Evolutionary conservation across 2,113 vertebrate genomes (phyloP), one percentile per base, ranked within the genome.

Genomic region (Phoxinus phoxinus): DNA sequence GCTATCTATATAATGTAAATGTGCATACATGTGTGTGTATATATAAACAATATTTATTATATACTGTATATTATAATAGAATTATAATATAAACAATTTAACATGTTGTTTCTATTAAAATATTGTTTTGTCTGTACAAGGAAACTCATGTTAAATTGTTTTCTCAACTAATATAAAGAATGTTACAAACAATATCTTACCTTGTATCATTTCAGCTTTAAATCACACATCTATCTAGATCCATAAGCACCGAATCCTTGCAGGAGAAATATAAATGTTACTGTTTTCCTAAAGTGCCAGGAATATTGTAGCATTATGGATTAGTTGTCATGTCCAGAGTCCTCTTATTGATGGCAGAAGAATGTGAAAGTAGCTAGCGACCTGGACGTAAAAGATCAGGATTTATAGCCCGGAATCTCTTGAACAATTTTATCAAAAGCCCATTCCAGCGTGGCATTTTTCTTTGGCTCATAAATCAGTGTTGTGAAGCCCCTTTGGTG

Each of bases 371-470:
- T 96, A 97, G 97, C 95, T 91, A 91, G 95, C 93, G 95, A 95
- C 95, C 95, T 96, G 96, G 95, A 95, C 96, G 96, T 96, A 97
- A 97, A 89, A 97, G 97, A 98, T 97, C 96, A 97, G 96, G 96
- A 99, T 99, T 98, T 99, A 99, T 99, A 95, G 96, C 97, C 93
- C 94, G 94, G 95, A 97, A 99, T 98, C 98, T 97, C 96, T 97
- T 96, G 96, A 98, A 99, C 97, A 99, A 99, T 99, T 99, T 99
- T 99, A 99, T 99, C 98, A 99, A 99, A 99, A 98, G 97, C 97
- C 97, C 96, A 98, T 99, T 99, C 98, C 97, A 94, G 96, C 95
- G 95, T 98, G 95, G 95, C 96, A 97, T 97, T 99, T 95, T 94
- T 85, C 83, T 97, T 98, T 96, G 96, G 95, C 95, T 94, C 96